Evolutionary conservation across 1,140 invertebrate species (phyloP), one percentile per base, ranked within the genome.

Genomic region (Heliconius melpomene): DNA sequence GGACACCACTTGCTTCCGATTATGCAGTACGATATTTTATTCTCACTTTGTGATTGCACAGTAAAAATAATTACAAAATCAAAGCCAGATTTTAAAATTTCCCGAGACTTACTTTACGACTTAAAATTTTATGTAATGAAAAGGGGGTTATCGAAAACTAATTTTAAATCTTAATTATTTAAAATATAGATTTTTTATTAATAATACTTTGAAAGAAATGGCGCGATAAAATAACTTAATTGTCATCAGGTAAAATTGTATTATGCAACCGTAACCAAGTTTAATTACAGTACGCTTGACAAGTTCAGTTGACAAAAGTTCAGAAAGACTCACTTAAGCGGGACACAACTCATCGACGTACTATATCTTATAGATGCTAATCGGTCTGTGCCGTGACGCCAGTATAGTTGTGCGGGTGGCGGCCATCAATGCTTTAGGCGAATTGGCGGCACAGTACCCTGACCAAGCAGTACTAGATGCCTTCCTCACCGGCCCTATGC

Each of bases 401-500:
- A 94, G 92, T 72, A 88, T 95, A 18, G 77, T 92, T 8, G 93
- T 95, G 6, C 88, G 94, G 0, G 84, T 88, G 26, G 84, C 89
- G 7, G 91, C 93, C 40, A 89, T 95, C 71, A 72, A 79, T 2
- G 87, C 89, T 8, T 74, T 95, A 8, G 91, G 90, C 29, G 89
- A 91, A 54, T 82, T 94, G 32, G 87, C 88, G 18, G 54, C 79
- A 18, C 72, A 76, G 16, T 80, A 76, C 32, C 87, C 88, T 5
- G 77, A 77, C 38, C 86, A 87, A 20, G 74, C 80, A 1, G 79
- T 88, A 3, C 75, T 92, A 11, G 90, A 94, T 50, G 91, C 93
- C 20, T 94, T 94, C 84, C 88, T 95, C 23, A 66, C 86, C 9
- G 94, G 93, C 9, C 92, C 92, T 2, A 84, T 95, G 84, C 88